Evolutionary conservation across 2,113 vertebrate species (phyloP), one percentile per base, ranked within the genome.

Genomic region (Eurypyga helias): DNA sequence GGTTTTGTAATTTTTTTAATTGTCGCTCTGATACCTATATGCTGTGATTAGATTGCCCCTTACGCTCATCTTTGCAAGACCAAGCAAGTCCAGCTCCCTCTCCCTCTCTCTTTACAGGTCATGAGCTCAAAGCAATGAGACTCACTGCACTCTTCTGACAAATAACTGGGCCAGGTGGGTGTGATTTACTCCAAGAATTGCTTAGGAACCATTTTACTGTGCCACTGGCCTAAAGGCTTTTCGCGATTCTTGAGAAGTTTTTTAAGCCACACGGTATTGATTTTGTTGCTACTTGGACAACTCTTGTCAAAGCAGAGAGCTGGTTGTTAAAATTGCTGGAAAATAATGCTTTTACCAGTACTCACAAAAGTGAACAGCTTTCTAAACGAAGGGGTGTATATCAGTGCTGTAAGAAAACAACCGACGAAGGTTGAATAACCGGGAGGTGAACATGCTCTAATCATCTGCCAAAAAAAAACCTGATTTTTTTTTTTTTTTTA

Each of bases 241-340:
- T 78, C 61, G 51, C 0, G 0, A 65, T 48, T 83, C 43, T 66
- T 13, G 16, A 64, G 76, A 83, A 76, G 57, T 31, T 31, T 66
- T 78, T 85, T 16, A 83, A 88, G 55, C 19, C 36, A 31, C 33
- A 8, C 6, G 23, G 24, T 64, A 92, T 89, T 81, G 88, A 83
- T 96, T 97, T 83, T 81, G 38, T 24, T 66, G 34, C 29, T 67
- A 51, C 55, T 14, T 90, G 48, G 85, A 87, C 85, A 96, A 26
- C 10, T 45, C 43, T 60, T 81, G 87, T 81, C 90, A 93, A 94
- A 94, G 64, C 79, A 80, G 33, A 58, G 48, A 83, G 38, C 24
- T 49, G 41, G 54, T 7, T 78, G 83, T 48, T 46, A 81, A 84
- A 92, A 90, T 13, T 51, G 51, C 34, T 67, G 76, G 65, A 18